Evolutionary conservation across 1,140 invertebrate species (phyloP), one percentile per base, ranked within the genome.

Genomic region (Adoxophyes honmai): DNA sequence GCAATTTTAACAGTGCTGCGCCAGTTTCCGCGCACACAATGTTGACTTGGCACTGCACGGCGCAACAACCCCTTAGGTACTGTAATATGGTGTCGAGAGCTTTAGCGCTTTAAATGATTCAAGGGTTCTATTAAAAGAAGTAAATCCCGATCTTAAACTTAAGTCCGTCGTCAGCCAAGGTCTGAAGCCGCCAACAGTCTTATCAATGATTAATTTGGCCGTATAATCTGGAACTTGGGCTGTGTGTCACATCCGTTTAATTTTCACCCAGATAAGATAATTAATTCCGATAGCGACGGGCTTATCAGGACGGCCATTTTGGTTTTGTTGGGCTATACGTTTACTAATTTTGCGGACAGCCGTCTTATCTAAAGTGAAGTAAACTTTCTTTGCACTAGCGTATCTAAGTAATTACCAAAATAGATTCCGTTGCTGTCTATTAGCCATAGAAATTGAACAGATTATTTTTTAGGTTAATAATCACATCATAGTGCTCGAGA

Each of bases 131-230:
- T 28, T 6, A 28, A 28, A 28, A 28, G 2, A 28, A 28, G 21
- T 28, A 6, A 28, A 28, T 28, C n/a, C n/a, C n/a, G n/a, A n/a
- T n/a, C n/a, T n/a, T n/a, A n/a, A n/a, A n/a, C n/a, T 28, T 28
- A 28, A 28, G 21, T 28, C 21, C 21, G 21, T 6, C 21, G 21
- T 28, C 6, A 28, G 6, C 21, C 21, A 28, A 28, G 21, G 21
- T 28, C 21, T 28, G 21, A 28, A 48, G 39, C 13, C 48, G n/a
- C 28, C 28, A 54, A 64, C 55, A 52, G 55, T 60, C 65, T 78
- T 80, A 83, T 83, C 76, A 78, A 64, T 84, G 78, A 81, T 83
- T 79, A 81, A 83, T 82, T 82, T 84, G 66, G 70, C 71, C 59
- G 57, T 64, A 75, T 79, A 81, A 84, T 83, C 80, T 78, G 68